Evolutionary conservation across 2,888 invertebrate genomes (phyloP).

Genomic region (Cephus sareptanus): DNA sequence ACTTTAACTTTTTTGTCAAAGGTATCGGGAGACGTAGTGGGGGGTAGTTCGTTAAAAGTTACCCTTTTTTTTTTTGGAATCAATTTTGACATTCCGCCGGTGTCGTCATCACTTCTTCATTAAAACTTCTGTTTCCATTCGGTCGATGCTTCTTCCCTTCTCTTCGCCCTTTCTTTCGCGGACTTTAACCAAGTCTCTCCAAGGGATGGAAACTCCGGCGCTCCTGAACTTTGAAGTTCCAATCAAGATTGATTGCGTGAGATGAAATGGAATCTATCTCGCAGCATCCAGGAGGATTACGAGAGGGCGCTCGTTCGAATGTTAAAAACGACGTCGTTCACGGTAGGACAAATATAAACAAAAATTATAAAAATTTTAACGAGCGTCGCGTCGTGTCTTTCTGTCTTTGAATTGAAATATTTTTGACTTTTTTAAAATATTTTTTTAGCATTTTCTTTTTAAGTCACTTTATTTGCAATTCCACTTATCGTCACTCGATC

Average conservation of each 20-base stretch:
- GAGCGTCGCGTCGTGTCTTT: no score
- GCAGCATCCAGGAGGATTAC: constrained; percentile 33
- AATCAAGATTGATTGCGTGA: constrained; percentile 57
- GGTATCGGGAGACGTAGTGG: no score
- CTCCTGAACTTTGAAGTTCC: constrained; percentile 49
- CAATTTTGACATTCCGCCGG: not conserved
- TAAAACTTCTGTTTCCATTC: constrained; percentile 7
- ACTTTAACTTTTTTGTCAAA: no score
- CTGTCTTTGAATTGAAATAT: no score
- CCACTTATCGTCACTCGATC: no score
- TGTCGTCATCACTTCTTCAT: constrained; percentile 3
- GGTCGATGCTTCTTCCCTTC: not conserved
- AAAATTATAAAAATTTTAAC: no score
- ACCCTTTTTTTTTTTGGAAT: not conserved
- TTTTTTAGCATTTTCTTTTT: no score
- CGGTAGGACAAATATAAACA: no score
- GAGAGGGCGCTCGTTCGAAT: constrained; percentile 16
- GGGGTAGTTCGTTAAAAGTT: not conserved
- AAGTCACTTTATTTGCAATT: no score
- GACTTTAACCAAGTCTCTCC: constrained; percentile 7
- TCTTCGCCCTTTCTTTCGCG: not conserved
- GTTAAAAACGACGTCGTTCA: not conserved
- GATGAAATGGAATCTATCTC: constrained; percentile 53
- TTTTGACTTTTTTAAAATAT: no score
- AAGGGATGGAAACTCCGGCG: constrained; percentile 5